These are phyloP conservation scores for Corythornis madagascariensis DNA, from an alignment of 2,113 vertebrate genomes.

Conservation along the genomic window DNA sequence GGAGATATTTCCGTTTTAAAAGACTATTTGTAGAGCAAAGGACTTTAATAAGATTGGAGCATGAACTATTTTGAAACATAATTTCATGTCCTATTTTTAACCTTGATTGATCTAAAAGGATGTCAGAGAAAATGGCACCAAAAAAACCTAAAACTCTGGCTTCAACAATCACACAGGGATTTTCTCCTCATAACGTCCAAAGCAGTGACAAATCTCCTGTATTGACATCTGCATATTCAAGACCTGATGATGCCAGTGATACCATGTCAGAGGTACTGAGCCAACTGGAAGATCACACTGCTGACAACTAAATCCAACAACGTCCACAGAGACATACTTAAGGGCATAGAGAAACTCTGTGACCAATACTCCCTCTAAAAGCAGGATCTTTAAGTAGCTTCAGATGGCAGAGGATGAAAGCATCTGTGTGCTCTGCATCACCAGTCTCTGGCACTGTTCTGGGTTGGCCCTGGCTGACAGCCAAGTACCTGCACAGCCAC, in stretches of 20 bases:
- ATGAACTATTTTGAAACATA: not conserved
- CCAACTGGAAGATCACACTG: not conserved
- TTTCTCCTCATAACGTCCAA: not conserved
- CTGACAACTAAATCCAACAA: not conserved
- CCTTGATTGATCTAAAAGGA: not conserved
- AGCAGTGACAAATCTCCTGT: not conserved
- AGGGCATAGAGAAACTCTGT: not conserved
- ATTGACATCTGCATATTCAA: not conserved
- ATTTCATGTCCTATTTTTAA: slow-evolving; percentile 31
- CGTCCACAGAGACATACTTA: not conserved
- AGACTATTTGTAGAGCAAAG: not conserved
- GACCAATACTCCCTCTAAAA: not conserved
- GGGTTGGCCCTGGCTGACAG: not conserved
- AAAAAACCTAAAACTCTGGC: not conserved
- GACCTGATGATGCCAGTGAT: not conserved
- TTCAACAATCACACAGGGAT: not conserved
- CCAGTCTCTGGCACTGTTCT: not conserved
- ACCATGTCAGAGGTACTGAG: not conserved
- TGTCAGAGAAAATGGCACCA: not conserved
- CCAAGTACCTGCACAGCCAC: not conserved
- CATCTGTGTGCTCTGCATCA: not conserved
- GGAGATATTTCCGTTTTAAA: not conserved
- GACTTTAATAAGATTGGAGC: not conserved
- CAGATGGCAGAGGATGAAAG: not conserved
- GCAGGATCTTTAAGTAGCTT: not conserved